Conservation (phyloP, 2,888 invertebrate genomes). For the Noctua janthina region DNA sequence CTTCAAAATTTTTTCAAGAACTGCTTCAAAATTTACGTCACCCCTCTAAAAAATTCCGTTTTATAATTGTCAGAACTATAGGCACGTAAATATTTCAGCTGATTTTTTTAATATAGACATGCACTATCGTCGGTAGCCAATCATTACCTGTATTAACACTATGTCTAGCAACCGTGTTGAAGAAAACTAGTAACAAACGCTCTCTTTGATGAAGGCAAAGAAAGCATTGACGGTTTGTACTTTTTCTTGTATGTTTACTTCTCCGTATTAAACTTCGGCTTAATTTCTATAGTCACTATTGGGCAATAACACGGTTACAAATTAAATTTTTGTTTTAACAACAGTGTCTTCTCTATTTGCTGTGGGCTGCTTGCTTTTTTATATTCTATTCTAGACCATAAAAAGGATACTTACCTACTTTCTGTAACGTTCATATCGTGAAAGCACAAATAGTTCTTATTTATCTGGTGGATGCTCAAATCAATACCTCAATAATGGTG, state of each 20-base stretch:
- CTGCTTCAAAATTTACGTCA: not conserved
- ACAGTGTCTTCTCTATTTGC: not conserved
- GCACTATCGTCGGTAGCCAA: slow-evolving; percentile 14
- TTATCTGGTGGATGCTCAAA: not conserved
- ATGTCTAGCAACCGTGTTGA: slow-evolving; percentile 48
- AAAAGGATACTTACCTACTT: not conserved
- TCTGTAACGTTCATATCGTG: not conserved
- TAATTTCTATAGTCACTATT: not conserved
- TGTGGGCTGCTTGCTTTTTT: not conserved
- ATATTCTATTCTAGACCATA: not conserved
- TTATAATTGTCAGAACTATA: not conserved
- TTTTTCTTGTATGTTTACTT: not conserved
- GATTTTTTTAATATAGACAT: not conserved
- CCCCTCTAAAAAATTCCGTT: not conserved
- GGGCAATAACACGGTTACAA: not conserved
- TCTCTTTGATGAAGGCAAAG: slow-evolving; percentile 14
- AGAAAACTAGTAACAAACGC: slow-evolving; percentile 7
- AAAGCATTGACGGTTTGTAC: slow-evolving; percentile 5
- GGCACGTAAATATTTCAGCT: too few relatives aligned
- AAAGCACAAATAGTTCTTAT: not conserved
- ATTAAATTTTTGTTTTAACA: not conserved
- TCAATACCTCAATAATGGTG: not conserved
- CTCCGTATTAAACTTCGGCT: not conserved
- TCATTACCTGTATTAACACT: slow-evolving; percentile 71
- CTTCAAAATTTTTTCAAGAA: not conserved